Evolutionary conservation across 1,140 invertebrate genomes (phyloP).

Genomic region (Drosophila bocqueti): DNA sequence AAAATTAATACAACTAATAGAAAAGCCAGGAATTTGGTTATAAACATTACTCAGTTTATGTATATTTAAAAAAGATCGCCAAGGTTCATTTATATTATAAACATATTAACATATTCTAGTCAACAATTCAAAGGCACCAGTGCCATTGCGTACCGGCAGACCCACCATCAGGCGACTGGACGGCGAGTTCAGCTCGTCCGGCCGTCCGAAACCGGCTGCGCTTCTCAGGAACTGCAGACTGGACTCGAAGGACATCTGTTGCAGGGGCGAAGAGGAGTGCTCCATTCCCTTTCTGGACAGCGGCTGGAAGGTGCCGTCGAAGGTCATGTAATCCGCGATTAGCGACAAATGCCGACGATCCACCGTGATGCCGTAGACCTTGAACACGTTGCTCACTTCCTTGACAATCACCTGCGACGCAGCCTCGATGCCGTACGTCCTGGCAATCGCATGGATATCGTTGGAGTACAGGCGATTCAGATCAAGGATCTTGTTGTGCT

Average conservation of each 20-base stretch:
- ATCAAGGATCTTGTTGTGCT: slow-evolving; percentile 92
- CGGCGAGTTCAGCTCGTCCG: slow-evolving; percentile 93
- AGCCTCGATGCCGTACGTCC: slow-evolving; percentile 98
- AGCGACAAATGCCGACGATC: slow-evolving; percentile 96
- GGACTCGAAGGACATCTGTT: slow-evolving; percentile 99
- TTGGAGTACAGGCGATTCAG: slow-evolving; percentile 96
- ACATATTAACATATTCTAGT: slow-evolving; percentile 68
- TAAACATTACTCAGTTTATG: not conserved
- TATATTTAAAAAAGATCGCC: slow-evolving; percentile 14
- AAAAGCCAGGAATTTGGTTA: not conserved
- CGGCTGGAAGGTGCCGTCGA: slow-evolving; percentile 94
- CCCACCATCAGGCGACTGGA: slow-evolving; percentile 96
- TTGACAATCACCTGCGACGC: slow-evolving; percentile 95
- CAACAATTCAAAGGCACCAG: slow-evolving; percentile 90
- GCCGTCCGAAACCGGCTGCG: slow-evolving; percentile 90
- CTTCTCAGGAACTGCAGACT: slow-evolving; percentile 94
- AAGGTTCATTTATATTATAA: not conserved
- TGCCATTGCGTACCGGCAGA: slow-evolving; percentile 92
- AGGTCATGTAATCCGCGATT: slow-evolving; percentile 99
- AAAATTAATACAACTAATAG: too few relatives aligned
- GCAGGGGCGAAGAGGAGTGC: slow-evolving; percentile 94
- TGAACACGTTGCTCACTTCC: slow-evolving; percentile 97
- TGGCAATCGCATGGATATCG: slow-evolving; percentile 96
- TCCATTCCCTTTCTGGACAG: slow-evolving; percentile 96
- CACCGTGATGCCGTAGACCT: slow-evolving; percentile 97